A percentile compares a stretch with the other conserved stretches of the same genome.
phyloP scores from a whole-genome alignment of 2,797 vertebrate species.

The Sebastes minor region DNA sequence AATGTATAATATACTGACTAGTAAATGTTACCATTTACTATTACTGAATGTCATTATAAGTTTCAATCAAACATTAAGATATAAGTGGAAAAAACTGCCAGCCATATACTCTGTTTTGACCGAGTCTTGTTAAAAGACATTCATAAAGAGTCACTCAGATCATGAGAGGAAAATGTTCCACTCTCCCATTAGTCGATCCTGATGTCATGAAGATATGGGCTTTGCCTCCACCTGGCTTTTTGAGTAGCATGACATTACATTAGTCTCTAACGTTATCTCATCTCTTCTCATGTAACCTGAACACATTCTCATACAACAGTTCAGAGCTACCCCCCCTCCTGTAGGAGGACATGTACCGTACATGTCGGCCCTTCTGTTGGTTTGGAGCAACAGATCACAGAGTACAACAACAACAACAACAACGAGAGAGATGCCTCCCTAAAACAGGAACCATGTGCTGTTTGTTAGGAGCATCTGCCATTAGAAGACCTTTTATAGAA shows the following conservation, averaged over 20 bases:
- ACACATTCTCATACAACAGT: conserved; percentile 29
- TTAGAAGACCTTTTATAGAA: conserved; percentile 30
- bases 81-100: too few species aligned
- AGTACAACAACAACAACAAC: conserved; percentile 13
- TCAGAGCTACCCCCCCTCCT: neutral
- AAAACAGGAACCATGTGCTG: conserved; percentile 57
- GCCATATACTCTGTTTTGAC: accelerated
- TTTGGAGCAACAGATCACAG: conserved; percentile 39
- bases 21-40: too few species aligned
- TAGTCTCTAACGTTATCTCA: conserved; percentile 60
- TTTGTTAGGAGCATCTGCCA: conserved; percentile 30
- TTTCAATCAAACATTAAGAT: too few species aligned
- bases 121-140: neutral
- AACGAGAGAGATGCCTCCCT: conserved; percentile 15
- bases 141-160: neutral
- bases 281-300: conserved; percentile 60
- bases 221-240: conserved; percentile 37
- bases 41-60: too few species aligned
- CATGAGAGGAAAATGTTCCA: neutral
- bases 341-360: conserved; percentile 14
- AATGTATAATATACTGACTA: too few species aligned
- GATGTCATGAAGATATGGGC: conserved; percentile 6
- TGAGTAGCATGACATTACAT: conserved; percentile 69
- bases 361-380: conserved; percentile 10
- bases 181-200: neutral